Percentiles rank a stretch among this genome's conserved stretches.
These are phyloP conservation scores for Trachelus troglodyta DNA, from an alignment of 2,888 invertebrate species.

Conservation along the genomic window DNA sequence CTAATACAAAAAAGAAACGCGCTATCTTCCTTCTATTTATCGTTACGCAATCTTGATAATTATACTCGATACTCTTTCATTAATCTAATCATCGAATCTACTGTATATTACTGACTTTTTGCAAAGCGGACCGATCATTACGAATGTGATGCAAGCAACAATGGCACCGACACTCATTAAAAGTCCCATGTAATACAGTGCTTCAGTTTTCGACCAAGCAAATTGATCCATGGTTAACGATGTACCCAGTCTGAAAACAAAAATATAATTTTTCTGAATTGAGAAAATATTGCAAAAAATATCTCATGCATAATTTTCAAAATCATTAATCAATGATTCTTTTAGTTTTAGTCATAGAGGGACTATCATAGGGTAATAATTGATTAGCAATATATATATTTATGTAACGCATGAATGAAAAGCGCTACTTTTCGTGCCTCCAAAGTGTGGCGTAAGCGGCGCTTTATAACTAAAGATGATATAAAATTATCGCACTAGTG, in stretches of 20 bases:
- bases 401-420: no score
- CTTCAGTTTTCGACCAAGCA: slow-evolving; percentile 82
- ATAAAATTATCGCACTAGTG: no score
- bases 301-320: neutral
- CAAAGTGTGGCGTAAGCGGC: no score
- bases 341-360: neutral
- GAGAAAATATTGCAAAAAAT: neutral
- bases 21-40: neutral
- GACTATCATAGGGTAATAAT: no score
- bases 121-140: slow-evolving; percentile 77
- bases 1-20: slow-evolving; percentile 8
- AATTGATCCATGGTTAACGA: slow-evolving; percentile 91
- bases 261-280: neutral
- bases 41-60: neutral
- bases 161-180: slow-evolving; percentile 84
- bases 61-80: neutral
- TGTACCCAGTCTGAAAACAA: slow-evolving; percentile 74
- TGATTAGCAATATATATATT: no score
- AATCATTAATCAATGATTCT: neutral
- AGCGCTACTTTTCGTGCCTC: no score
- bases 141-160: slow-evolving; percentile 80
- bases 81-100: slow-evolving; percentile 4
- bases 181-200: slow-evolving; percentile 84
- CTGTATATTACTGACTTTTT: slow-evolving; percentile 63
- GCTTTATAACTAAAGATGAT: no score